Base-by-base conservation (phyloP, 2,113 vertebrate genomes). In the Epinephelus lanceolatus region DNA sequence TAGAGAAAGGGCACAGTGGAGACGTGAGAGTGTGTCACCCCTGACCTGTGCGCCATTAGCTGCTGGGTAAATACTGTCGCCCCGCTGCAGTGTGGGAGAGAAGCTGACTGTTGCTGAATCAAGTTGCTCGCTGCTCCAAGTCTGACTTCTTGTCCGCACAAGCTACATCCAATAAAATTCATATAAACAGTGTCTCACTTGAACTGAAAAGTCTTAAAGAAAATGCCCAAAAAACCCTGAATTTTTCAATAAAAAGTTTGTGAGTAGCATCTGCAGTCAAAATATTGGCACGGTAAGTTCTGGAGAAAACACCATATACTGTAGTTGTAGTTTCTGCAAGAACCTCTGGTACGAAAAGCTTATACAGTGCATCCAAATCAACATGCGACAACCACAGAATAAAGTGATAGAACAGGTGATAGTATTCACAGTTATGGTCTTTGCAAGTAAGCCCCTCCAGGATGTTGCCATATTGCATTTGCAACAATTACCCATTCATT, bases 21-120 rank as follows among this genome's bases (percentile, higher is more conserved):
- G 84, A 89, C 47, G 76, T 76, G 85, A 76, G 71, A 81, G 85
- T 8, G 81, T 42, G 74, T 76, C 62, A 83, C 89, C 89, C 21
- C 6, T 89, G 88, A 91, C 89, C 90, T 60, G 15, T 0, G 23
- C 77, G 82, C 87, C 86, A 81, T 88, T 87, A 88, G 90, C 89
- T 86, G 90, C 78, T 55, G 89, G 89, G 75, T 89, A 87, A 88
- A 88, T 80, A 86, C 81, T 78, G 89, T 86, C 87, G 8, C 60
- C 59, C 37, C 2, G 61, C 87, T 62, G 76, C 71, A 70, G 77
- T 1, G 68, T 12, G 19, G 25, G 51, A 66, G 53, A 74, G 52
- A 30, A 40, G 77, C 59, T 75, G 53, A 71, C 75, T 76, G 85
- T 8, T 4, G 52, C 66, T 47, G 73, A 88, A 73, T 84, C 9